Conservation (phyloP, 2,888 invertebrate species). For the Hedychridium roseum region DNA sequence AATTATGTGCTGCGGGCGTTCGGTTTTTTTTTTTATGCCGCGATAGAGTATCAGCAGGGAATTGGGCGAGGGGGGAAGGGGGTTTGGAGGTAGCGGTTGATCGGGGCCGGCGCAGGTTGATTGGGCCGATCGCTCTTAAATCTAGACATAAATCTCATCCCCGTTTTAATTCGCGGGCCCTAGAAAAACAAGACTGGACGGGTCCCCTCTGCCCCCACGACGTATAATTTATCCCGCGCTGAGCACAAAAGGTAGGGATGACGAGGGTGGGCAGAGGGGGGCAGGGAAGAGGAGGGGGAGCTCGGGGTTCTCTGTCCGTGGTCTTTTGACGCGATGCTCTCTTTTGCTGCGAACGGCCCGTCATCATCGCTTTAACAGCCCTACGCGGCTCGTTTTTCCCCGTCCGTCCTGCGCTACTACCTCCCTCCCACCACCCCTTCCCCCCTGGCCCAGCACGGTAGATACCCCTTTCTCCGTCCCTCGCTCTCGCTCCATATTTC, state of each 20-base stretch:
- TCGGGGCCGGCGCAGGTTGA: conserved; percentile 11
- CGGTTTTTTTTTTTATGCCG: no score
- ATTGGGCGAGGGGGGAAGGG: no score
- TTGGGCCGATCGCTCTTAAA: conserved; percentile 37
- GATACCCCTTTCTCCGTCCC: conserved; percentile 10
- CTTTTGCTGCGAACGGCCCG: conserved; percentile 25
- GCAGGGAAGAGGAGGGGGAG: conserved; percentile 6
- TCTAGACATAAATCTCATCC: conserved; percentile 41
- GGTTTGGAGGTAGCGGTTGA: no score
- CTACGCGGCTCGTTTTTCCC: conserved; percentile 15
- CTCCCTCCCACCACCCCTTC: conserved; percentile 7
- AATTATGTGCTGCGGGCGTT: no score
- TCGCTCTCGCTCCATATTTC: conserved; percentile 7
- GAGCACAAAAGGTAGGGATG: no score
- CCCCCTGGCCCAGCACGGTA: background rate
- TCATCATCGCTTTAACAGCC: conserved; percentile 40
- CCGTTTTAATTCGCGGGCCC: conserved; percentile 40
- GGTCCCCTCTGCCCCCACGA: conserved; percentile 19
- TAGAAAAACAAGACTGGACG: conserved; percentile 37
- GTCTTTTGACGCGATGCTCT: conserved; percentile 6
- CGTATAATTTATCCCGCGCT: conserved; percentile 43
- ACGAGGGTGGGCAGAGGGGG: conserved; percentile 6
- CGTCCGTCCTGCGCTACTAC: conserved; percentile 12
- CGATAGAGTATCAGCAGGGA: no score
- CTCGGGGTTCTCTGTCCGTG: conserved; percentile 14